phyloP scores from a whole-genome alignment of 2,888 invertebrate genomes.

The Hofmannophila pseudospretella region DNA sequence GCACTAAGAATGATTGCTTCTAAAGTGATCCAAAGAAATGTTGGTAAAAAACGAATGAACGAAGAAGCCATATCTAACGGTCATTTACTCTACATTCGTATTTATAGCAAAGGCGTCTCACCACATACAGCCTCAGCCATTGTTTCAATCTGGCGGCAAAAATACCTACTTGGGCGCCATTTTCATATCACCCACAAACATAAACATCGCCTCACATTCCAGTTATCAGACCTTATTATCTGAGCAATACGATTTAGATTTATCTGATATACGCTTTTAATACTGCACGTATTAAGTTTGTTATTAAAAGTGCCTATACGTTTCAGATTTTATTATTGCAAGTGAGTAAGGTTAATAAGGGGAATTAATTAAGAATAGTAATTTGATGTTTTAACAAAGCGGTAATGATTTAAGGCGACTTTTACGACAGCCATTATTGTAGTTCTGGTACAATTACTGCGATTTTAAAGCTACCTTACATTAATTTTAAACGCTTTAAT shows the following conservation, averaged over 20 bases:
- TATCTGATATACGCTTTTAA: neutral
- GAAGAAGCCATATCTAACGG: too few relatives aligned
- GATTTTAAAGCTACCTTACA: too few relatives aligned
- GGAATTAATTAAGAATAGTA: neutral
- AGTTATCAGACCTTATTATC: slow-evolving; percentile 5
- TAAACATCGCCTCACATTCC: neutral
- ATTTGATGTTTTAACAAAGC: too few relatives aligned
- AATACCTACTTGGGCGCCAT: slow-evolving; percentile 26
- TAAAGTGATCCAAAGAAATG: too few relatives aligned
- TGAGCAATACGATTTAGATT: slow-evolving; percentile 7
- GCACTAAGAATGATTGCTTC: too few relatives aligned
- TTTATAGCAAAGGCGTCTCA: slow-evolving; percentile 24
- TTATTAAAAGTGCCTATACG: neutral
- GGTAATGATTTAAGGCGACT: slow-evolving; percentile 31
- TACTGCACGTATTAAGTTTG: neutral
- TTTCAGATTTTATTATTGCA: neutral
- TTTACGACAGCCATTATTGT: slow-evolving; percentile 28
- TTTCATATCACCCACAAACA: slow-evolving; percentile 17
- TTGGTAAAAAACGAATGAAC: too few relatives aligned
- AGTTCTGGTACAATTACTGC: slow-evolving; percentile 17
- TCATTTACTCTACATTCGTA: slow-evolving; percentile 12
- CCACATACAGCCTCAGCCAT: slow-evolving; percentile 18
- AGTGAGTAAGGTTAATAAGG: slow-evolving; percentile 10
- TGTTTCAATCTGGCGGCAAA: slow-evolving; percentile 28
- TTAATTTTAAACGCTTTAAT: too few relatives aligned